A percentile compares a stretch with the other conserved stretches of the same genome.
These are phyloP conservation scores for Stichopus chloronotus DNA, from an alignment of 35 echinoderm and acorn worm species.

Conservation along the genomic window DNA sequence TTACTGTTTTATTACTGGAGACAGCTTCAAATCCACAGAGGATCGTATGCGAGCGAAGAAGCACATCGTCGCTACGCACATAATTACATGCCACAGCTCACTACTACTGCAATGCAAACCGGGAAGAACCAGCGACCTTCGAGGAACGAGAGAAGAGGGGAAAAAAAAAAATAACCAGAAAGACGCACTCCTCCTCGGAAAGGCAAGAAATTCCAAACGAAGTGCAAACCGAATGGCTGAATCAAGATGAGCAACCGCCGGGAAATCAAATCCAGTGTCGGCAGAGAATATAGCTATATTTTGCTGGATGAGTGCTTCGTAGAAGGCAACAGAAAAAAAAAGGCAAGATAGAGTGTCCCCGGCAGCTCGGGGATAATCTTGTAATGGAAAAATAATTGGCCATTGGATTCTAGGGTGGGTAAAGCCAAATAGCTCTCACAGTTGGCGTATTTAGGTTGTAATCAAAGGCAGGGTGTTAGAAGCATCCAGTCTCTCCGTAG, in stretches of 20 bases:
- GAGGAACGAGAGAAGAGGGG: background rate
- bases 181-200: background rate
- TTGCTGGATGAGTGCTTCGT: conserved; percentile 35
- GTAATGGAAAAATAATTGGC: conserved; percentile 54
- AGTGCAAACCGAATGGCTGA: background rate
- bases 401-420: conserved; percentile 43
- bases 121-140: background rate
- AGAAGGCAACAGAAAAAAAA: conserved; percentile 14
- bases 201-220: background rate
- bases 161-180: background rate
- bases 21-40: conserved; percentile 1
- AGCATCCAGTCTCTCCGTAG: too few species aligned
- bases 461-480: background rate
- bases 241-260: background rate
- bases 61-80: conserved; percentile 18
- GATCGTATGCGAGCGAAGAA: background rate
- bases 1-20: conserved; percentile 23
- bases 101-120: background rate
- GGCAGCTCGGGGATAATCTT: conserved; percentile 44
- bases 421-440: conserved; percentile 36
- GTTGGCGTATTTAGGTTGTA: conserved; percentile 36
- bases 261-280: conserved; percentile 36
- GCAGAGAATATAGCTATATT: conserved; percentile 5
- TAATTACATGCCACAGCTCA: conserved; percentile 37
- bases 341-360: conserved; percentile 14